A percentile compares a stretch with the other conserved stretches of the same genome.
phyloP scores from a whole-genome alignment of 2,113 vertebrate genomes.

The Fregetta grallaria region DNA sequence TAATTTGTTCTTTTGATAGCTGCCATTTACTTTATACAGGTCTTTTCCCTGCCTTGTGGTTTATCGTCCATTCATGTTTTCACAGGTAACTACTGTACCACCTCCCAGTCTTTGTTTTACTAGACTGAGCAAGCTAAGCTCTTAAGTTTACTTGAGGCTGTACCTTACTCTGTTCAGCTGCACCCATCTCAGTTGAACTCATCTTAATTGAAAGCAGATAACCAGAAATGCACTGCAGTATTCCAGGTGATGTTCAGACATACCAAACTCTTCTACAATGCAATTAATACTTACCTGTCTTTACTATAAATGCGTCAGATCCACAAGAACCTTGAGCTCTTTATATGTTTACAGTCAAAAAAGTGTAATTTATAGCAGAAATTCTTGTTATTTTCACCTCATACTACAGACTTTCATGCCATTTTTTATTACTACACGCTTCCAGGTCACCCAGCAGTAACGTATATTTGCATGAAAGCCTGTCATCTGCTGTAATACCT shows the following conservation, averaged over 20 bases:
- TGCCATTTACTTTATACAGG: neutral
- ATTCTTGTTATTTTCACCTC: neutral
- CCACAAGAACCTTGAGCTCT: neutral
- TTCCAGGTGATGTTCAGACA: neutral
- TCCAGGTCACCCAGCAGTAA: neutral
- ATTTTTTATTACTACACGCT: neutral
- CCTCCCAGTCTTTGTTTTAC: neutral
- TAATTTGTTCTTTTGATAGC: neutral
- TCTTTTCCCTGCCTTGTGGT: neutral
- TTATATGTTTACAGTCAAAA: neutral
- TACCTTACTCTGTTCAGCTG: neutral
- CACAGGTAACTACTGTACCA: neutral
- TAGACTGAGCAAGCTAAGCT: neutral
- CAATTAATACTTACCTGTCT: neutral
- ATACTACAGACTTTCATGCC: neutral
- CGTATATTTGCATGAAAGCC: neutral
- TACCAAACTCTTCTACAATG: neutral
- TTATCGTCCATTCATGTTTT: neutral
- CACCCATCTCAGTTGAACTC: neutral
- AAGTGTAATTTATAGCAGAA: neutral
- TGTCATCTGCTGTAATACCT: neutral
- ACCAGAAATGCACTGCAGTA: neutral
- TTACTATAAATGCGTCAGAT: neutral
- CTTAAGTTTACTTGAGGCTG: neutral
- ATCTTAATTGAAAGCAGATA: neutral